A percentile compares a stretch with the other conserved stretches of the same genome.
phyloP scores from a whole-genome alignment of 2,113 vertebrate genomes.

The Melanocharis versteri region DNA sequence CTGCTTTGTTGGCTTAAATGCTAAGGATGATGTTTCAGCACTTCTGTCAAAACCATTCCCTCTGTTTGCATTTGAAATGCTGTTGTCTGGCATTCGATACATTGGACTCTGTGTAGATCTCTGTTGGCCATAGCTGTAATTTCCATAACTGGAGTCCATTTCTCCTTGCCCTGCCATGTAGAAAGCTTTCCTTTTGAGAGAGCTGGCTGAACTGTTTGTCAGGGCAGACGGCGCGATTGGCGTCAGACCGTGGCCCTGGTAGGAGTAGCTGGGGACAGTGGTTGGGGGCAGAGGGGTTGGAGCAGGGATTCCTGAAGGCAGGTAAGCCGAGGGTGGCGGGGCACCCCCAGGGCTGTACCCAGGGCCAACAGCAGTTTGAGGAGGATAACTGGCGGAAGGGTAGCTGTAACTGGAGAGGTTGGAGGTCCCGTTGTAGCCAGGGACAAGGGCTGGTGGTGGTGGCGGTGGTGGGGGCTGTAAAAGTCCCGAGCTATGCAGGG shows the following conservation, averaged over 20 bases:
- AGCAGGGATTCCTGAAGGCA: slow-evolving; percentile 95
- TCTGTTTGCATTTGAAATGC: slow-evolving; percentile 89
- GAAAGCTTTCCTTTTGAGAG: slow-evolving; percentile 98
- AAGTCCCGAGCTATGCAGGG: slow-evolving; percentile 92
- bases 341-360: slow-evolving; percentile 93
- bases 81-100: slow-evolving; percentile 94
- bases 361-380: slow-evolving; percentile 90
- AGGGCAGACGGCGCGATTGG: slow-evolving; percentile 92
- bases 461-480: slow-evolving; percentile 88
- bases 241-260: slow-evolving; percentile 90
- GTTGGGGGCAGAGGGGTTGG: slow-evolving; percentile 92
- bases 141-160: slow-evolving; percentile 94
- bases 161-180: slow-evolving; percentile 98
- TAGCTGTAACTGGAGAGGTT: slow-evolving; percentile 95
- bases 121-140: slow-evolving; percentile 97
- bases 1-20: slow-evolving; percentile 97
- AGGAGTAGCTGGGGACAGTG: slow-evolving; percentile 91
- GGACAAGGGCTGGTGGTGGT: slow-evolving; percentile 85
- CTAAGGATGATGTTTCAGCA: slow-evolving; percentile 88
- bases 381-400: slow-evolving; percentile 89
- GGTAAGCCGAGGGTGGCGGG: slow-evolving; percentile 89
- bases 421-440: slow-evolving; percentile 93
- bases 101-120: slow-evolving; percentile 96
- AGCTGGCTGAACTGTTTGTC: slow-evolving; percentile 91
- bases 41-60: slow-evolving; percentile 96